phyloP scores from a whole-genome alignment of 1,140 invertebrate species.

The Notospermus geniculatus region DNA sequence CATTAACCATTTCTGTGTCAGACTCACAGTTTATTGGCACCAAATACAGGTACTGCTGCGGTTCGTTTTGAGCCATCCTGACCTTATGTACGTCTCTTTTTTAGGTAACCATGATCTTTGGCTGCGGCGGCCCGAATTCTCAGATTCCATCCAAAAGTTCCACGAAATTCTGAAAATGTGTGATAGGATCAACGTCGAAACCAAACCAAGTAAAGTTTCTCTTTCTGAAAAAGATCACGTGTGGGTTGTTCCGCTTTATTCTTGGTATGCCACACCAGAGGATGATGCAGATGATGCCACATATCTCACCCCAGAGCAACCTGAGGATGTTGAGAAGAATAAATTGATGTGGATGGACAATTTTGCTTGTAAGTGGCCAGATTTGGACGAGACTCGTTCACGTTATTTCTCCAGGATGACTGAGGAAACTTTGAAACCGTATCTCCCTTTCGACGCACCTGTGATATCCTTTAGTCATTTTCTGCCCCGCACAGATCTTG shows the following conservation, averaged over 20 bases:
- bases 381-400: neutral
- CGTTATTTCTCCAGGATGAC: slow-evolving; percentile 22
- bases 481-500: slow-evolving; percentile 18
- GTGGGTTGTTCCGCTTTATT: slow-evolving; percentile 24
- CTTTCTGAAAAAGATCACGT: slow-evolving; percentile 9
- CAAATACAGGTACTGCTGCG: too few relatives aligned
- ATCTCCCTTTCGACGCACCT: slow-evolving; percentile 13
- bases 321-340: slow-evolving; percentile 2
- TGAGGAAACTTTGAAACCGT: neutral
- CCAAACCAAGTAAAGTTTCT: slow-evolving; percentile 11
- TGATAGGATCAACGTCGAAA: slow-evolving; percentile 10
- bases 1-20: too few relatives aligned
- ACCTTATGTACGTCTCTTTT: too few relatives aligned
- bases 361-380: slow-evolving; percentile 22
- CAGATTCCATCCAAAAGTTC: slow-evolving; percentile 24
- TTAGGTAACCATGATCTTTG: slow-evolving; percentile 28
- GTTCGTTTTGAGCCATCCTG: too few relatives aligned
- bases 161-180: slow-evolving; percentile 21
- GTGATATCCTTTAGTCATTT: slow-evolving; percentile 27
- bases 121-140: slow-evolving; percentile 12
- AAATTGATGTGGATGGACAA: slow-evolving; percentile 27
- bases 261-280: slow-evolving; percentile 26
- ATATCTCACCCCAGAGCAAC: slow-evolving; percentile 4
- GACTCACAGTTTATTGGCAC: too few relatives aligned
- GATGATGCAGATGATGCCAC: slow-evolving; percentile 20